These are phyloP conservation scores for Isoperla grammatica DNA, from an alignment of 2,888 invertebrate genomes.

Conservation along the genomic window DNA sequence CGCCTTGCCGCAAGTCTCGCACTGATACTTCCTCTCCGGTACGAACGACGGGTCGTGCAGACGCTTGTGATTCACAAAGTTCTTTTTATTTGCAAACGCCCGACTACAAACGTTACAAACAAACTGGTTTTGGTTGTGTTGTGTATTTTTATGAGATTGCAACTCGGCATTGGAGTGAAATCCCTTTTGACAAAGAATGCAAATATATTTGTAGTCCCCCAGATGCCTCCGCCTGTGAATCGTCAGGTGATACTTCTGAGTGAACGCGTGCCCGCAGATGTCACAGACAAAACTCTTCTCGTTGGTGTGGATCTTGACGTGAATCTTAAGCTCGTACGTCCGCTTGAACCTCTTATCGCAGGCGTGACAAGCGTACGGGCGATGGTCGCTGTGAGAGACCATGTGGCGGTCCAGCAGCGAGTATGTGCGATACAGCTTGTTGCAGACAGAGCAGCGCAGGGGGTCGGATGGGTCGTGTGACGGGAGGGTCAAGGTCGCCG, in stretches of 20 bases:
- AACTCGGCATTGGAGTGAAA: constrained; percentile 37
- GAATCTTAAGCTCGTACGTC: constrained; percentile 31
- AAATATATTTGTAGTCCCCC: constrained; percentile 36
- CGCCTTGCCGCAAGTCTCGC: constrained; percentile 27
- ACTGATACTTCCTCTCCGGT: constrained; percentile 23
- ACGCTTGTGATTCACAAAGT: constrained; percentile 19
- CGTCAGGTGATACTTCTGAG: constrained; percentile 39
- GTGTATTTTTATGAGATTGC: constrained; percentile 38
- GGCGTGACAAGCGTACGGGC: constrained; percentile 34
- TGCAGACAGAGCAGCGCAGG: constrained; percentile 5
- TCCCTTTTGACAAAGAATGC: constrained; percentile 37
- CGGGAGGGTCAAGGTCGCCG: too few species aligned
- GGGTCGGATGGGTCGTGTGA: too few species aligned
- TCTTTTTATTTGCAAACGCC: constrained; percentile 17
- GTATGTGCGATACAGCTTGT: constrained; percentile 2
- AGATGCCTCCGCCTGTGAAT: constrained; percentile 37
- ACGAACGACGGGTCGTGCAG: constrained; percentile 20
- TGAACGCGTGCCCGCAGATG: constrained; percentile 37
- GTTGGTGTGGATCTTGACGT: constrained; percentile 39
- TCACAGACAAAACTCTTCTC: constrained; percentile 37
- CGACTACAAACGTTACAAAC: constrained; percentile 23
- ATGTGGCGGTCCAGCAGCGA: constrained; percentile 31
- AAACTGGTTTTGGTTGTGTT: constrained; percentile 30
- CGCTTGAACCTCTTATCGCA: constrained; percentile 37
- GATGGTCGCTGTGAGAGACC: constrained; percentile 11